Evolutionary conservation across 2,113 vertebrate species (phyloP).

Genomic region (Carassius auratus): DNA sequence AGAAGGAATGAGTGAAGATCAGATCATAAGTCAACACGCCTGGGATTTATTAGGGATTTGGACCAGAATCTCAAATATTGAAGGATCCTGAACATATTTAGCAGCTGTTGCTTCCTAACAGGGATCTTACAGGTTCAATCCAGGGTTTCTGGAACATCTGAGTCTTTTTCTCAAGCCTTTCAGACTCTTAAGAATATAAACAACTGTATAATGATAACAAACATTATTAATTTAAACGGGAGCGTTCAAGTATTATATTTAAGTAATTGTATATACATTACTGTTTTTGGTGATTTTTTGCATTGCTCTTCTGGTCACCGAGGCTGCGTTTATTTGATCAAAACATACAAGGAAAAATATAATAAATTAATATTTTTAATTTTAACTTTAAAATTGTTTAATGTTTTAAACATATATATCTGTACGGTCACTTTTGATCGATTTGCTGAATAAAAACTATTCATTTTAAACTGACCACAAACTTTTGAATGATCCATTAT

Average conservation of each 20-base stretch:
- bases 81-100: not conserved
- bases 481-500: no score
- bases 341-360: not conserved
- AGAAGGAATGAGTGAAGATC: not conserved
- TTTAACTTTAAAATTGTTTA: no score
- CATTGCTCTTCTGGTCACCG: not conserved
- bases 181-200: not conserved
- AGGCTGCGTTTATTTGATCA: not conserved
- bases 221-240: no score
- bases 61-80: not conserved
- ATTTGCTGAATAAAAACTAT: no score
- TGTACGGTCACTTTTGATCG: no score
- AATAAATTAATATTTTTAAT: no score
- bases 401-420: no score
- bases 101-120: not conserved
- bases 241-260: no score
- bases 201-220: no score
- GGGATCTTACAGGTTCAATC: not conserved
- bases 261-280: no score
- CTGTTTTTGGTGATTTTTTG: no score
- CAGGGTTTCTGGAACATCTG: not conserved
- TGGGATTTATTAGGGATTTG: conserved; percentile 21
- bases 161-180: not conserved
- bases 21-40: conserved; percentile 6
- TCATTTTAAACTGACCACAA: no score